phyloP scores from a whole-genome alignment of 2,113 vertebrate genomes.

The Tenrec ecaudatus region DNA sequence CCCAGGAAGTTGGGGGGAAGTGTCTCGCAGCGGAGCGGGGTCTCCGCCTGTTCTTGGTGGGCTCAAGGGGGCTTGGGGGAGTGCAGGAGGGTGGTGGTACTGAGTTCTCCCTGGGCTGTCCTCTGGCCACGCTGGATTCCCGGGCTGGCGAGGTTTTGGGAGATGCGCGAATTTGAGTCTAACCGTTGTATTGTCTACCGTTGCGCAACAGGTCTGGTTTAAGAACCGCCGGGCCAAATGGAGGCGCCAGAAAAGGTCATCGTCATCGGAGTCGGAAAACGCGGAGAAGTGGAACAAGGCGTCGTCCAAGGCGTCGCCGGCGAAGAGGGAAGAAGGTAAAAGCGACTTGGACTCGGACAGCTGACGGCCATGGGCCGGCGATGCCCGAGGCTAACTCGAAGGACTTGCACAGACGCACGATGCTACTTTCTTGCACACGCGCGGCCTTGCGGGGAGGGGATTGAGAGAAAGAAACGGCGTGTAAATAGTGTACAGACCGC shows the following conservation, averaged over 20 bases:
- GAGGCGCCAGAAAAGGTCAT: slow-evolving; percentile 97
- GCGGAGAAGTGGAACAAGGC: slow-evolving; percentile 96
- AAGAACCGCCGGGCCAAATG: slow-evolving; percentile 99
- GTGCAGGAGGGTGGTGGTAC: neutral
- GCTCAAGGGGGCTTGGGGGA: neutral
- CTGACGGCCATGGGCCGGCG: slow-evolving; percentile 88
- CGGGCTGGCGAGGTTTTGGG: fast-evolving
- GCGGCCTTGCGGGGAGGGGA: slow-evolving; percentile 86
- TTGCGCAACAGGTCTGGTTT: slow-evolving; percentile 95
- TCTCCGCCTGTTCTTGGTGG: neutral
- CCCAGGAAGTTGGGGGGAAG: slow-evolving; percentile 56
- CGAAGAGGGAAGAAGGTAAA: slow-evolving; percentile 93
- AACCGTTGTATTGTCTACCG: neutral
- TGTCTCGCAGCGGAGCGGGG: neutral
- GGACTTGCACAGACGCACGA: slow-evolving; percentile 84
- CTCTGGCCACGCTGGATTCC: neutral
- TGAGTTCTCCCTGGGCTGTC: neutral
- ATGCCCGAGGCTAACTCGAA: slow-evolving; percentile 72
- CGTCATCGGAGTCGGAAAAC: slow-evolving; percentile 97
- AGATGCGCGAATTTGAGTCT: neutral
- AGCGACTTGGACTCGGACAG: slow-evolving; percentile 98
- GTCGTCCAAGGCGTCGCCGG: slow-evolving; percentile 88
- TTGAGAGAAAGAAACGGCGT: slow-evolving; percentile 73
- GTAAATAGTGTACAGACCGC: slow-evolving; percentile 90
- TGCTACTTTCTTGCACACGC: slow-evolving; percentile 90